These are phyloP conservation scores for Aphrophora alni DNA, from an alignment of 2,888 invertebrate species.

Conservation along the genomic window DNA sequence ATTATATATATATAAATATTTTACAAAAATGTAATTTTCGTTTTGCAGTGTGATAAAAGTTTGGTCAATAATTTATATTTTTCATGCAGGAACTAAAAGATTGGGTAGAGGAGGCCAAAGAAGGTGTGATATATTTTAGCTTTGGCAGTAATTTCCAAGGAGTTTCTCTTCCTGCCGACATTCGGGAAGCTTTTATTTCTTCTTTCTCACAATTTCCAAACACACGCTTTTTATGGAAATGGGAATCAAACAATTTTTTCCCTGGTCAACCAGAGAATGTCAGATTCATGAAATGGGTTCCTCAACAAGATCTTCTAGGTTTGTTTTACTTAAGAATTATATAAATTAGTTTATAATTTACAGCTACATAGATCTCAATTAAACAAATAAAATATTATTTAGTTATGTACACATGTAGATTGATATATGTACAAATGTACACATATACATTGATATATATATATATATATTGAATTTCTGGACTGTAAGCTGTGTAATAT, in stretches of 20 bases:
- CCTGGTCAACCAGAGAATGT: constrained; percentile 27
- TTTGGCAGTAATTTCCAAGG: constrained; percentile 51
- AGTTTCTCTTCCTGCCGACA: constrained; percentile 45
- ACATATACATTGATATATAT: too few species aligned
- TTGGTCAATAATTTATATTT: too few species aligned
- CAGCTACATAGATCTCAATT: background rate
- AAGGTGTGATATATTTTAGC: constrained; percentile 52
- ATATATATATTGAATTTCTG: too few species aligned
- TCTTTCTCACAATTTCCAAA: constrained; percentile 49
- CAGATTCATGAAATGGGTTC: constrained; percentile 25
- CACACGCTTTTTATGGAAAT: constrained; percentile 50
- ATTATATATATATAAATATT: too few species aligned
- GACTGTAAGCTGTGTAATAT: too few species aligned
- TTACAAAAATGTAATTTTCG: too few species aligned
- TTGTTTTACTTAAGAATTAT: background rate
- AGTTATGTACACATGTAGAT: too few species aligned
- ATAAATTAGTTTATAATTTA: background rate
- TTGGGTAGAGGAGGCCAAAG: constrained; percentile 48
- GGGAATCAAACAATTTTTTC: constrained; percentile 45
- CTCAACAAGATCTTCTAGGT: constrained; percentile 34
- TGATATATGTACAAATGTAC: too few species aligned
- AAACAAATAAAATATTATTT: too few species aligned
- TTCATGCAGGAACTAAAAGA: constrained; percentile 46
- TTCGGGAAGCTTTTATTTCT: constrained; percentile 44
- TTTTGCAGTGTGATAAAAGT: too few species aligned